Evolutionary conservation across 2,888 invertebrate species (phyloP).

Genomic region (Lasioglossum oenotherae): DNA sequence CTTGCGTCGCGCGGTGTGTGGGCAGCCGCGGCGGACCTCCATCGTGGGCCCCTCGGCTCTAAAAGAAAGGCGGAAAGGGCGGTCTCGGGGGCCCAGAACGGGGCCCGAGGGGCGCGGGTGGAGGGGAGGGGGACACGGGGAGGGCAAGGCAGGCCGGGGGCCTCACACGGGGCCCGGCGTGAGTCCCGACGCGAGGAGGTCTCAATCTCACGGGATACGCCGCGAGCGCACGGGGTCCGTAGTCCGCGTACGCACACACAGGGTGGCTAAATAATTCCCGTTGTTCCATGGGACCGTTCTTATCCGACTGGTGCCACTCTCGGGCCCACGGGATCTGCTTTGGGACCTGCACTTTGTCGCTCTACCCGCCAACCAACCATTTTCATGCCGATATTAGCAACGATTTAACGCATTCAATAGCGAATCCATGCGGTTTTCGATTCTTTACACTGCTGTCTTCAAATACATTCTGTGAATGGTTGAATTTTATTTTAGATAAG

Average conservation of each 20-base stretch:
- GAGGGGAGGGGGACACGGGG: conserved; percentile 27
- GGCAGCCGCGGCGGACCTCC: conserved; percentile 73
- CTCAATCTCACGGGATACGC: conserved; percentile 79
- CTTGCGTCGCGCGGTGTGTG: conserved; percentile 73
- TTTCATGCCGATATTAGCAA: background rate
- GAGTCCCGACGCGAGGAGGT: conserved; percentile 80
- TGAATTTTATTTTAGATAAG: too few relatives aligned
- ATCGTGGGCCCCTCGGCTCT: conserved; percentile 67
- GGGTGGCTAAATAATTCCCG: conserved; percentile 59
- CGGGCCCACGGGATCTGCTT: background rate
- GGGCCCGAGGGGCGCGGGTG: conserved; percentile 22
- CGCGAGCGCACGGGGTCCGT: conserved; percentile 57
- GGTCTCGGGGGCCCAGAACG: conserved; percentile 41
- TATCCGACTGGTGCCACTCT: background rate
- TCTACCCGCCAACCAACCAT: background rate
- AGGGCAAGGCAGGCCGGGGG: conserved; percentile 60
- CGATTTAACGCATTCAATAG: background rate
- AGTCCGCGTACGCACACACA: conserved; percentile 58
- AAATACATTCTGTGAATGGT: too few relatives aligned
- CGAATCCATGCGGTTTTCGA: background rate
- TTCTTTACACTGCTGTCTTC: background rate
- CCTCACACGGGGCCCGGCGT: conserved; percentile 77
- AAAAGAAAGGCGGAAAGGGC: conserved; percentile 69
- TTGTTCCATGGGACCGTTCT: conserved; percentile 3
- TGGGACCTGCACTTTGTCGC: background rate